Evolutionary conservation across 1,140 invertebrate genomes (phyloP).

Genomic region (Drosophila rhopaloa): DNA sequence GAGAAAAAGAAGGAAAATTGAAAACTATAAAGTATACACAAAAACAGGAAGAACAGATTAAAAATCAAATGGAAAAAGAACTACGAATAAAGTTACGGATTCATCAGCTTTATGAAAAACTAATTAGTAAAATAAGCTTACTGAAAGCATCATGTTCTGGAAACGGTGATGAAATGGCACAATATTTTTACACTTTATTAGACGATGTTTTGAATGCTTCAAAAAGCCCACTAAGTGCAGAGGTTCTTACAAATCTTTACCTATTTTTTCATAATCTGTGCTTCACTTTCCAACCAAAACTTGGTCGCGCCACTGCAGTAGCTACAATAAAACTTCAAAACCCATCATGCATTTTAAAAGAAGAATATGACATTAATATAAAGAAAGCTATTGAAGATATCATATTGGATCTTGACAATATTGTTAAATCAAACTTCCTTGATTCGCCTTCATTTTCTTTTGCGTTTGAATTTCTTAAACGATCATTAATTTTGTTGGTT

Average conservation of each 20-base stretch:
- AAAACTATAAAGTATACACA: constrained; percentile 90
- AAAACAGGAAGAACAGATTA: constrained; percentile 97
- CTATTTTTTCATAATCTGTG: constrained; percentile 84
- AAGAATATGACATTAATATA: constrained; percentile 90
- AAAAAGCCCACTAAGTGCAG: constrained; percentile 89
- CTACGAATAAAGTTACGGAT: constrained; percentile 88
- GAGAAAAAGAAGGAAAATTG: constrained; percentile 92
- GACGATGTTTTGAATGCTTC: constrained; percentile 87
- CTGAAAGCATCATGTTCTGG: constrained; percentile 87
- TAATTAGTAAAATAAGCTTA: constrained; percentile 88
- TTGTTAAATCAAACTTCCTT: constrained; percentile 37
- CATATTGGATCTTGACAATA: constrained; percentile 32
- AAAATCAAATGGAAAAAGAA: constrained; percentile 95
- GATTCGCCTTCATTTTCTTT: constrained; percentile 91
- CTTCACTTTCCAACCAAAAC: constrained; percentile 37
- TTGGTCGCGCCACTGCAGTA: constrained; percentile 86
- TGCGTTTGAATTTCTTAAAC: constrained; percentile 91
- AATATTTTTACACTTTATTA: constrained; percentile 88
- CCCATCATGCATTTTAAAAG: constrained; percentile 91
- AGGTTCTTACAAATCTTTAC: constrained; percentile 87
- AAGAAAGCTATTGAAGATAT: constrained; percentile 16
- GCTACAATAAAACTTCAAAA: constrained; percentile 89
- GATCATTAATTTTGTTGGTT: constrained; percentile 86
- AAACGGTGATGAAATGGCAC: constrained; percentile 87
- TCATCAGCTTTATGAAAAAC: constrained; percentile 86